Evolutionary conservation across 1,140 invertebrate species (phyloP).

Genomic region (Uloborus diversus): DNA sequence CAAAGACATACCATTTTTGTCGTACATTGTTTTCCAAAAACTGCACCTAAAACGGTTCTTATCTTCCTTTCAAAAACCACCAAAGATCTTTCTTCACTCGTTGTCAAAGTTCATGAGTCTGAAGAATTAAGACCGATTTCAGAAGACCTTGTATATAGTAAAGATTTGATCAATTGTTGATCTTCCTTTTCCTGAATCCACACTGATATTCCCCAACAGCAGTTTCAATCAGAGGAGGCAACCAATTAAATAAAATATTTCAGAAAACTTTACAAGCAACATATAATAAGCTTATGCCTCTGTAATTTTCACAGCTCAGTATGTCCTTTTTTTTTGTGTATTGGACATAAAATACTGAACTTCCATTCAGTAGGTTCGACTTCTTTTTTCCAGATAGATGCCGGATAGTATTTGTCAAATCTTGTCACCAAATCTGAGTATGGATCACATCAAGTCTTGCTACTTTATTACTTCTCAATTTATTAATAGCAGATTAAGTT

Average conservation of each 20-base stretch:
- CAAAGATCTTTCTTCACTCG: background rate
- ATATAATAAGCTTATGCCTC: background rate
- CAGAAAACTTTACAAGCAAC: background rate
- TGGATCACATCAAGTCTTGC: background rate
- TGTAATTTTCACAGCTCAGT: background rate
- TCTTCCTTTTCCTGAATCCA: background rate
- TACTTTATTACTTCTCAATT: conserved; percentile 17
- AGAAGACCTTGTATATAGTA: background rate
- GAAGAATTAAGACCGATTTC: background rate
- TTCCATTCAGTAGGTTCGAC: background rate
- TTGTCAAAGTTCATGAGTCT: background rate
- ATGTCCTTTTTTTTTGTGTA: background rate
- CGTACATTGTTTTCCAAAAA: no score
- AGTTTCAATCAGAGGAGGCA: background rate
- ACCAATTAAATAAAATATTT: background rate
- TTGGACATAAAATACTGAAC: background rate
- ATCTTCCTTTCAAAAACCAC: background rate
- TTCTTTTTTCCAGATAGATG: background rate
- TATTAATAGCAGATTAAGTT: conserved; percentile 2
- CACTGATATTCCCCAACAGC: background rate
- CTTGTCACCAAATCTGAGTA: background rate
- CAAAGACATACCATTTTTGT: no score
- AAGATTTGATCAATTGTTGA: background rate
- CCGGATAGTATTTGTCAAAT: background rate
- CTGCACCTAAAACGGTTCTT: background rate